These are phyloP conservation scores for Cololabis saira DNA, from an alignment of 2,113 vertebrate genomes.

Conservation along the genomic window DNA sequence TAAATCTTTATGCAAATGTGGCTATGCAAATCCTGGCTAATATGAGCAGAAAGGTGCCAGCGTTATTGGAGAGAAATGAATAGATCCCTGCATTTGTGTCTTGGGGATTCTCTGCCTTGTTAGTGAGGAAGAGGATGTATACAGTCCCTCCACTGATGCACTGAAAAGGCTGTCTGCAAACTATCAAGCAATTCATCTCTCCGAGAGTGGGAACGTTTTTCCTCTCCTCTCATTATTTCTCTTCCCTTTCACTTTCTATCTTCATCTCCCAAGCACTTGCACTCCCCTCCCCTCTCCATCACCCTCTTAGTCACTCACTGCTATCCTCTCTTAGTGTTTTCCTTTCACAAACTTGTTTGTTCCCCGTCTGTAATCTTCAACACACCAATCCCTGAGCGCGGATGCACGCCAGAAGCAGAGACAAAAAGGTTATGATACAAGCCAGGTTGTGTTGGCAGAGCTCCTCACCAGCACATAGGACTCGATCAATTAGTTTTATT, in stretches of 20 bases:
- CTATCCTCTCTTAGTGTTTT: constrained; percentile 49
- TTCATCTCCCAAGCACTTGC: constrained; percentile 63
- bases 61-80: constrained; percentile 75
- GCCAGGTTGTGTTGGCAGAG: constrained; percentile 69
- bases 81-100: constrained; percentile 65
- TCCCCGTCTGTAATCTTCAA: constrained; percentile 73
- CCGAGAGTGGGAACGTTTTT: constrained; percentile 63
- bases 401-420: constrained; percentile 64
- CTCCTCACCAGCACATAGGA: constrained; percentile 65
- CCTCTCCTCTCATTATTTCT: constrained; percentile 72
- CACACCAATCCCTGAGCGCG: constrained; percentile 57
- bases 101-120: constrained; percentile 76
- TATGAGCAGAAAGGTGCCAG: constrained; percentile 68
- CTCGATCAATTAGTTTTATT: constrained; percentile 63
- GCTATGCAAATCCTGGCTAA: constrained; percentile 73
- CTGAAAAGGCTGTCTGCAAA: constrained; percentile 71
- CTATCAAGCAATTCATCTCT: constrained; percentile 73
- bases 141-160: constrained; percentile 69
- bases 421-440: constrained; percentile 74
- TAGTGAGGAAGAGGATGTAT: constrained; percentile 70
- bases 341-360: constrained; percentile 64
- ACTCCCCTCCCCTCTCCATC: constrained; percentile 37
- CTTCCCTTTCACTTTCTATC: constrained; percentile 57
- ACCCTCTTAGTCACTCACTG: constrained; percentile 52
- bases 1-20: constrained; percentile 75